Evolutionary conservation across 2,113 vertebrate genomes (phyloP).

Genomic region (Rhegmatorhina hoffmannsi): DNA sequence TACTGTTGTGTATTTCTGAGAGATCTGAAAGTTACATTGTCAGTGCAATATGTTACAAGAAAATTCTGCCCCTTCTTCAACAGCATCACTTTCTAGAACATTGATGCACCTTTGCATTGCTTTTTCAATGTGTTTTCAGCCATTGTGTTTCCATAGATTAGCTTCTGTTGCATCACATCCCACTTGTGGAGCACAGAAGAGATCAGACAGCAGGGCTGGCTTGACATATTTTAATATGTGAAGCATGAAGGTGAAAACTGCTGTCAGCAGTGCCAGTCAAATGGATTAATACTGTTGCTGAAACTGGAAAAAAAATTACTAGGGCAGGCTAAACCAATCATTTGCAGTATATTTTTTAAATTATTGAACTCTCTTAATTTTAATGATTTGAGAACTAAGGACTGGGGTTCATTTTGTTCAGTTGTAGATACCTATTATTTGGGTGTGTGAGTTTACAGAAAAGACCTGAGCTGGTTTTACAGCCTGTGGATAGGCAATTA

Average conservation of each 20-base stretch:
- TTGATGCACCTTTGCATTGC: constrained; percentile 7
- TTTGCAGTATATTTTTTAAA: neutral
- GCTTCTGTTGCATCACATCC: constrained; percentile 24
- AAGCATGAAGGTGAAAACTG: neutral
- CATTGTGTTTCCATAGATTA: constrained; percentile 42
- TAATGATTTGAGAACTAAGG: neutral
- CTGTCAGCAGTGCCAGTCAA: neutral
- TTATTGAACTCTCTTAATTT: neutral
- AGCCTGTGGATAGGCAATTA: neutral
- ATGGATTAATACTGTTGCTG: neutral
- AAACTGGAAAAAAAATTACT: neutral
- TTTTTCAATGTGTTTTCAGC: constrained; percentile 45
- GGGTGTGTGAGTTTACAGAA: neutral
- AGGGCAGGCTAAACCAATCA: neutral
- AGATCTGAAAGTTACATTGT: neutral
- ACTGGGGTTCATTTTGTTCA: neutral
- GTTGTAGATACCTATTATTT: neutral
- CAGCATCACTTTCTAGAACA: constrained; percentile 1
- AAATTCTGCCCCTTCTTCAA: constrained; percentile 15
- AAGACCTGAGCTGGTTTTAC: neutral
- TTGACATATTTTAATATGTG: neutral
- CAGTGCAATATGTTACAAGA: neutral
- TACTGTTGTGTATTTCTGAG: neutral
- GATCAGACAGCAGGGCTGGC: neutral
- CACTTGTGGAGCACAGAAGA: neutral